Base-by-base conservation (phyloP, 1,140 invertebrate species). In the Alviniconcha marisindica region DNA sequence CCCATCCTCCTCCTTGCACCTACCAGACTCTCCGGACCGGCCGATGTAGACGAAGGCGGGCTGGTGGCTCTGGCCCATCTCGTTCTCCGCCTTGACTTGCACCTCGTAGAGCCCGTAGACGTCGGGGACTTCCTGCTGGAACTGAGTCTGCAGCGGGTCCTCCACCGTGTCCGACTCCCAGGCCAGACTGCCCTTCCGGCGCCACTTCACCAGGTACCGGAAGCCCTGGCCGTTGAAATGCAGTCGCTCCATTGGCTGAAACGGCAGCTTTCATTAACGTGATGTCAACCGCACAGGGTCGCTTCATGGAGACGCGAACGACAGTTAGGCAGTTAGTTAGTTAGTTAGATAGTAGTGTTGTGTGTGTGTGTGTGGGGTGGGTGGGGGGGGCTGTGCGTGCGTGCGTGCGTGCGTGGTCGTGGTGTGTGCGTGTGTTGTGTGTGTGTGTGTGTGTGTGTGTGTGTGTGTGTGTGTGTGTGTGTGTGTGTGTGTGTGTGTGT, bases 141-240 rank as follows among this genome's bases (percentile, higher is more conserved):
- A 82, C n/a, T 83, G 74, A 15, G 84, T 86, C 24, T 86, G 87
- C 3, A 84, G 84, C 0, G 89, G 96, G 94, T 98, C 96, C 18
- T 83, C 73, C 18, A 90, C 90, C 14, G 77, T 82, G 24, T 82
- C 82, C 1, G 85, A 77, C 83, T 90, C 87, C 91, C 91, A 91
- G 42, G 86, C 89, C 14, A 88, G 89, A 60, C 88, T 89, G 18
- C 90, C 90, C 63, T 89, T 88, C 28, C 76, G 80, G 77, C 90
- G 81, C 88, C 88, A 99, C 83, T 95, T 96, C 2, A 99, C 96
- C 84, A 96, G 95, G 92, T 99, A 99, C 89, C 96, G 95, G 94
- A 99, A 99, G 79, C 96, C 96, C 0, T 97, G 97, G 0, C 96
- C 98, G 94, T 99, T 98, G 93, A 99, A 98, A 86, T 99, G 97